A percentile compares a stretch with the other conserved stretches of the same genome.
Conservation (phyloP, 2,888 invertebrate species). For the Stratiomys singularior region DNA sequence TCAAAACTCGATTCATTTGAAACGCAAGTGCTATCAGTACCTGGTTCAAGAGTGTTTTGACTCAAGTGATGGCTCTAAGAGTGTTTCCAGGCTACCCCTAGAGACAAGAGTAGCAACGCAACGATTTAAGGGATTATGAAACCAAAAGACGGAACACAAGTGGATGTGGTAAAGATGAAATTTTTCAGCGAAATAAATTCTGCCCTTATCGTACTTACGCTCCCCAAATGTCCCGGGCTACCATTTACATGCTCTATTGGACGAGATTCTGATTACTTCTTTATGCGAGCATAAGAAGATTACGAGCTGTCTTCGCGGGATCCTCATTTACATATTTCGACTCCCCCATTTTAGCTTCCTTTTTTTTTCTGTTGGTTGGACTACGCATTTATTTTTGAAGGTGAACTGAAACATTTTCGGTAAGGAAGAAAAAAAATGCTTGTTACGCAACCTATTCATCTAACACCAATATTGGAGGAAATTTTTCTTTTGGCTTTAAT, state of each 20-base stretch:
- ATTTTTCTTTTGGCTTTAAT: no score
- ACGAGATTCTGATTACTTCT: slow-evolving; percentile 38
- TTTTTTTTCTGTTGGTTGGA: not conserved
- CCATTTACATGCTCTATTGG: slow-evolving; percentile 40
- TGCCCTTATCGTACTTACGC: not conserved
- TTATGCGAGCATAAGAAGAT: slow-evolving; percentile 39
- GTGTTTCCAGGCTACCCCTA: slow-evolving; percentile 19
- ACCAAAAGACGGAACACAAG: slow-evolving; percentile 26
- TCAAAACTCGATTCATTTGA: not conserved
- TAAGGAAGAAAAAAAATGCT: not conserved
- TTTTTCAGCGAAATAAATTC: slow-evolving; percentile 4
- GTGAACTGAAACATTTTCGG: not conserved
- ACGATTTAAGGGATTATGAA: slow-evolving; percentile 37
- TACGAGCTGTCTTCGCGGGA: slow-evolving; percentile 31
- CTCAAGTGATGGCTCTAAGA: not conserved
- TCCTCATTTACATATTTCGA: slow-evolving; percentile 38
- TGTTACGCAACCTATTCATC: not conserved
- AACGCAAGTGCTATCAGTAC: not conserved
- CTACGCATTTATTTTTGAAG: not conserved
- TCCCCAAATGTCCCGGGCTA: not conserved
- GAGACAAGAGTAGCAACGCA: not conserved
- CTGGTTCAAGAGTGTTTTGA: not conserved
- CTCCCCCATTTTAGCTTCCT: not conserved
- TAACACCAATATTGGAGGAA: no score
- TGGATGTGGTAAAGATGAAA: slow-evolving; percentile 28